Evolutionary conservation across 2,113 vertebrate species (phyloP), one percentile per base, ranked within the genome.

Genomic region (Lasiurus borealis): DNA sequence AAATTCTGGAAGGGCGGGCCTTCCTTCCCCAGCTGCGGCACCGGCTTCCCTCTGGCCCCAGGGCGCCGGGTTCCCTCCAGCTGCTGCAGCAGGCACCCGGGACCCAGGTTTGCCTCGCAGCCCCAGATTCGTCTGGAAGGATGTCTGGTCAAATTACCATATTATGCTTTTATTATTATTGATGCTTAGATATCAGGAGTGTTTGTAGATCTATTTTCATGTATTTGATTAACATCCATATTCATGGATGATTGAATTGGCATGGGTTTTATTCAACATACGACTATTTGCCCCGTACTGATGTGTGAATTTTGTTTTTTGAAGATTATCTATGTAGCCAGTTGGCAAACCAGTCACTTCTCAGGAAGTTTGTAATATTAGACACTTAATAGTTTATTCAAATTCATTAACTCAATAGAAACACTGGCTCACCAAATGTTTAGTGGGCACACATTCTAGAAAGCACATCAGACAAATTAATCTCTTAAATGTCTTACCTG

Each of bases 371-470:
- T 85, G 8, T 78, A 44, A 83, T 75, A 75, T 62, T 84, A 93
- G 57, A 89, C 48, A 80, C 29, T 64, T 31, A 9, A 21, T 44
- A 19, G 12, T 76, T 71, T 95, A 84, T 75, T 85, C 80, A 90
- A 96, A 93, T 91, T 64, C 21, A 88, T 88, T n/a, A 72, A 78
- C 52, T 95, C 82, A 31, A 2, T 69, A 29, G 94, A 95, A 94
- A 91, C 8, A 85, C 27, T 48, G 72, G 91, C 71, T 94, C 62
- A 29, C 68, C 62, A 93, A 92, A 78, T 73, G 81, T 94, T 96
- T 94, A 71, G 78, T 36, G 25, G 69, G n/a, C 18, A 46, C 52
- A 36, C 12, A 6, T 88, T 92, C 50, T 31, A 25, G 27, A 36
- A 71, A 95, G 23, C 31, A 90, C 34, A 64, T 76, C 16, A 52